A percentile compares a stretch with the other conserved stretches of the same genome.
phyloP scores from a whole-genome alignment of 2,797 vertebrate genomes.

The Eleutherodactylus coqui region DNA sequence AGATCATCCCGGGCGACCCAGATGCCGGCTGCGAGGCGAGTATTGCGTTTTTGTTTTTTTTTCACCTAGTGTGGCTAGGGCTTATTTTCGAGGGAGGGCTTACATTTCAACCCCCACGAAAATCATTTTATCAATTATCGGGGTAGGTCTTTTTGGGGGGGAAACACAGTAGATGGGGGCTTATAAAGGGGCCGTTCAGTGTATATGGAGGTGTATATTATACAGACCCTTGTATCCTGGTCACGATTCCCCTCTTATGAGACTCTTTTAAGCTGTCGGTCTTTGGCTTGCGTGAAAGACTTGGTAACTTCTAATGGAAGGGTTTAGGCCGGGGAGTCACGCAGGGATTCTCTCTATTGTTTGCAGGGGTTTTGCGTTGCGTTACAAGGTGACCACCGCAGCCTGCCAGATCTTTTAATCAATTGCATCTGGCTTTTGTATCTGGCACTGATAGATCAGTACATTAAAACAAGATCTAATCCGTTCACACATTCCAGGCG shows the following conservation, averaged over 20 bases:
- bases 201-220: not conserved
- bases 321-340: not conserved
- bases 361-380: conserved; percentile 14
- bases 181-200: too few relatives aligned
- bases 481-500: conserved; percentile 79
- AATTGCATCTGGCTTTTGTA: conserved; percentile 63
- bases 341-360: not conserved
- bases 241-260: not conserved
- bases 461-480: conserved; percentile 83
- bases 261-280: not conserved
- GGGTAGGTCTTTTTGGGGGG: too few relatives aligned
- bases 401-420: conserved; percentile 39
- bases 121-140: too few relatives aligned
- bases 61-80: too few relatives aligned
- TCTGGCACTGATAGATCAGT: conserved; percentile 76
- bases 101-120: too few relatives aligned
- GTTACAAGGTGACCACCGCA: conserved; percentile 44
- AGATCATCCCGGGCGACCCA: too few relatives aligned
- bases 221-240: not conserved
- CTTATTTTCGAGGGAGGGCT: too few relatives aligned
- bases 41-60: too few relatives aligned
- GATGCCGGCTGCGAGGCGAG: too few relatives aligned
- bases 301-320: not conserved
- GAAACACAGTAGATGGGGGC: too few relatives aligned
- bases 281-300: not conserved